Evolutionary conservation across 1,140 invertebrate genomes (phyloP), one percentile per base, ranked within the genome.

Genomic region (Grapholita molesta): DNA sequence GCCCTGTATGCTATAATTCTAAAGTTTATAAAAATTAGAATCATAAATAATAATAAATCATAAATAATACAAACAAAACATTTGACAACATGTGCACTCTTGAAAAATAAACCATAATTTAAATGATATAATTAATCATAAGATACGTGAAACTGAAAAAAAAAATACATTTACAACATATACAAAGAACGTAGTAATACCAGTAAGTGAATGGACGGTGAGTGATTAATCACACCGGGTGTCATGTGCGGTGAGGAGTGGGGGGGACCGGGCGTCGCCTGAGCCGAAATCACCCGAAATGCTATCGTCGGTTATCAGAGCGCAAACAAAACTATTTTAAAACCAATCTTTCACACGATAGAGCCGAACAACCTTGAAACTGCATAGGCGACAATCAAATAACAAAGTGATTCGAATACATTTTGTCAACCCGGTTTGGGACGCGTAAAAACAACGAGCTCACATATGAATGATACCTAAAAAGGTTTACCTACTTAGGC

Each of bases 331-430:
- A 33, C 35, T 76, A 78, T 82, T 80, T 80, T 72, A 71, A 75
- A 77, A 76, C 70, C 74, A 78, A 75, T 78, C 70, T 74, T 77
- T 72, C 66, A 67, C 74, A 70, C 72, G 71, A 74, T 73, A 67
- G 30, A 73, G 71, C 55, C 67, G 64, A 30, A 52, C 67, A 70
- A 79, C 78, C 79, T 86, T 85, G 82, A 84, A 75, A 82, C 74
- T 81, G 78, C 78, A 82, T 80, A 82, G 77, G 70, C 73, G 75
- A 79, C 78, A 77, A 78, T 77, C 72, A 76, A 85, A 85, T 84
- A 82, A 83, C 69, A 82, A 82, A 71, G 70, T 78, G 73, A 77
- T 75, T 76, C 72, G 70, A 72, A 73, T 57, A 24, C 38, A 48
- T 48, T 12, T 48, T 48, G 42, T 30, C 3, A 30, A 30, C 28